Percentiles rank a stretch among this genome's conserved stretches.
Conservation (phyloP, 2,888 invertebrate genomes). For the Harmothoe impar region DNA sequence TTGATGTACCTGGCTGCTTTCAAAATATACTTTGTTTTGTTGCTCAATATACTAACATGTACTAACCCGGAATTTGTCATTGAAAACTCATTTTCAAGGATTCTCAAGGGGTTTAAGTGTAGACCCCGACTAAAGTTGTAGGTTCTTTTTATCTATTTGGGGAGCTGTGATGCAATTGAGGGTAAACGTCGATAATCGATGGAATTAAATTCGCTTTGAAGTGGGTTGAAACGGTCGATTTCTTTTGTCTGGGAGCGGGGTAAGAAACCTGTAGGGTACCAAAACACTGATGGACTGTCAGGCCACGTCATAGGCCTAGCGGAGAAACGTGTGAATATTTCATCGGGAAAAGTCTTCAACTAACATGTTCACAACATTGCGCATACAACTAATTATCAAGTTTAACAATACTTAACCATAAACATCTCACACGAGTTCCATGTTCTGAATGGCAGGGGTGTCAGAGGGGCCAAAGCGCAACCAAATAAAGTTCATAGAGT, state of each 20-base stretch:
- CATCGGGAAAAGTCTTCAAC: neutral
- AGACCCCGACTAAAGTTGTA: neutral
- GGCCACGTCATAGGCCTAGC: neutral
- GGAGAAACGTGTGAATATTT: conserved; percentile 9
- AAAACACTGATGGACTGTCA: neutral
- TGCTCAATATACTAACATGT: no score
- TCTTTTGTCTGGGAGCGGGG: neutral
- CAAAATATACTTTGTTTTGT: no score
- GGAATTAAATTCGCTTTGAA: conserved; percentile 36
- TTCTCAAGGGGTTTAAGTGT: neutral
- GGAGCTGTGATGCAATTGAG: neutral
- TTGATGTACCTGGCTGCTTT: no score
- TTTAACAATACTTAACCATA: no score
- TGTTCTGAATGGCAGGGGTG: no score
- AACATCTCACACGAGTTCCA: no score
- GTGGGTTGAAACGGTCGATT: conserved; percentile 39
- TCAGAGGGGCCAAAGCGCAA: no score
- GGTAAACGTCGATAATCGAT: conserved; percentile 36
- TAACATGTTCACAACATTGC: neutral
- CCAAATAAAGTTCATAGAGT: no score
- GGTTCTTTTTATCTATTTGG: neutral
- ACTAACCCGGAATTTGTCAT: neutral
- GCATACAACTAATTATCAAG: no score
- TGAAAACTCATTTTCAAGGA: neutral
- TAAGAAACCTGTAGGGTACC: neutral